phyloP scores from a whole-genome alignment of 2,797 vertebrate species.

The Enteromius unitaeniatus region DNA sequence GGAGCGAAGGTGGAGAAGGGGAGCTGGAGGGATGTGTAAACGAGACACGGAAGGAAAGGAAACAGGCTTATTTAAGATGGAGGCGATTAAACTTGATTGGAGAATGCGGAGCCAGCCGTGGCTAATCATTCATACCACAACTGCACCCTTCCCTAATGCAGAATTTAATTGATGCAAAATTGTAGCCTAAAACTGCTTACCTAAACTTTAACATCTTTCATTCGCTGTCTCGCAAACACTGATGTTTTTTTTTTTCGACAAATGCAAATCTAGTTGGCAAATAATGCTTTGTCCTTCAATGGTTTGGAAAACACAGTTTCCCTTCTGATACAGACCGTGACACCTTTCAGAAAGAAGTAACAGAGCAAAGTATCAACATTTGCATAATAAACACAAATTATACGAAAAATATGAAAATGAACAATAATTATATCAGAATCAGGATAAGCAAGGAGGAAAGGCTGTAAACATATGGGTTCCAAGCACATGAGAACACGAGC shows the following conservation, averaged over 20 bases:
- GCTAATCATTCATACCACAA: background rate
- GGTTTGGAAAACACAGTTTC: background rate
- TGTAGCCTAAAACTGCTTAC: background rate
- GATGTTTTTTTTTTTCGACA: conserved; percentile 24
- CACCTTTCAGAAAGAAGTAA: background rate
- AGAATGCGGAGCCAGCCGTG: too few relatives aligned
- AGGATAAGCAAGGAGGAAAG: conserved; percentile 10
- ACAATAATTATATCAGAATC: conserved; percentile 17
- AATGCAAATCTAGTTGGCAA: conserved; percentile 26
- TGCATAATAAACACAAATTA: conserved; percentile 36
- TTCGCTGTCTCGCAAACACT: background rate
- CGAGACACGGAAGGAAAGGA: too few relatives aligned
- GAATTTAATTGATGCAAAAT: background rate
- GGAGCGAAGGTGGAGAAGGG: too few relatives aligned
- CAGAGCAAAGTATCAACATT: conserved; percentile 9
- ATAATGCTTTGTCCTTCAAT: conserved; percentile 23
- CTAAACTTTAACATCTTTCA: background rate
- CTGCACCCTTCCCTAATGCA: background rate
- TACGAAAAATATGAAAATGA: conserved; percentile 14
- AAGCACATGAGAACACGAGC: background rate
- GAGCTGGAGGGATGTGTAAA: too few relatives aligned
- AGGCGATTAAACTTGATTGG: too few relatives aligned
- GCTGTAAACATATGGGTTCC: conserved; percentile 9
- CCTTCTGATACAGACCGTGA: background rate
- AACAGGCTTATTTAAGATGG: too few relatives aligned